Evolutionary conservation across 2,797 vertebrate genomes (phyloP), one percentile per base, ranked within the genome.

Genomic region (Eulemur albifrons): DNA sequence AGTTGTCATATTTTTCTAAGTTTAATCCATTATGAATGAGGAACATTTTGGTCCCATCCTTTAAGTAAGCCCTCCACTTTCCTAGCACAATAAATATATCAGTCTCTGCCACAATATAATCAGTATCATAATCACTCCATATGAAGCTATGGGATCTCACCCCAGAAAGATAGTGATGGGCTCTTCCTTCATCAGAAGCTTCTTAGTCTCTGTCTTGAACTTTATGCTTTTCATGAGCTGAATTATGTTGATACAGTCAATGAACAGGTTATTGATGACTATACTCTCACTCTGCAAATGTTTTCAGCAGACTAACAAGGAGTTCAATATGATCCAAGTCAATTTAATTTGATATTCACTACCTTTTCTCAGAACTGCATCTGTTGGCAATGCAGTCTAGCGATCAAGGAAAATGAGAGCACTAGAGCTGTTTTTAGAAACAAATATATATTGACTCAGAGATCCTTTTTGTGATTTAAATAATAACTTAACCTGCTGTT

Each of bases 221-320:
- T 14, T 91, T 83, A 52, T 18, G 73, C 14, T 88, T 90, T 59
- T 8, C 30, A 17, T 88, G n/a, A 90, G 50, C 61, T 17, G 18
- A 94, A 80, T 70, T 40, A 54, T 35, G 48, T 4, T 40, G 15
- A 92, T 77, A 81, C 3, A 32, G 69, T 85, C 61, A 90, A 70
- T 25, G 25, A 91, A 81, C 2, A 11, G 23, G 59, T 75, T n/a
- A 61, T 12, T 79, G 43, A 75, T 63, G 30, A 43, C 38, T 84
- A 84, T 38, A 54, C 43, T 77, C 27, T 77, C n/a, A 77, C 20
- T 35, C 61, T 91, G 54, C 5, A 88, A 94, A 69, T 91, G 61
- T 90, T 95, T 73, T 77, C 35, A 91, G 54, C 27, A 88, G 43
- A 72, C 61, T 95, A 90, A 95, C 67, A 90, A 94, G 65, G 35